These are phyloP conservation scores for Myopa testacea DNA, from an alignment of 2,888 invertebrate species.

Conservation along the genomic window DNA sequence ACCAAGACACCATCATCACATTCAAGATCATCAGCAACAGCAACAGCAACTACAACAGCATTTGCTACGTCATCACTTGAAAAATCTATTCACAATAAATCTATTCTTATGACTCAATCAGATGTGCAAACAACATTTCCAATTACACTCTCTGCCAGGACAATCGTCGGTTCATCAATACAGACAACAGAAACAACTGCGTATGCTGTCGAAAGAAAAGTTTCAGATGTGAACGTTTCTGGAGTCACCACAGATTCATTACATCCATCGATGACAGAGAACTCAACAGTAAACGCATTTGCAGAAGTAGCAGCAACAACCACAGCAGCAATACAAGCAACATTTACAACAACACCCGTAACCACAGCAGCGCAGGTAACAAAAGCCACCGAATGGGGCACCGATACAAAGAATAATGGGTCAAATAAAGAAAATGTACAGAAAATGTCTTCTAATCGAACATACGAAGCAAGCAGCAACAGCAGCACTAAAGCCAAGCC, in stretches of 20 bases:
- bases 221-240: constrained; percentile 40
- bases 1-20: constrained; percentile 13
- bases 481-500: constrained; percentile 38
- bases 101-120: constrained; percentile 60
- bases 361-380: constrained; percentile 30
- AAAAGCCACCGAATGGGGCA: constrained; percentile 41
- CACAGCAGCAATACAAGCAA: constrained; percentile 35
- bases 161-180: constrained; percentile 38
- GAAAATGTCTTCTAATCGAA: constrained; percentile 43
- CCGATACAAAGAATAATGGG: constrained; percentile 4
- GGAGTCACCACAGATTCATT: constrained; percentile 43
- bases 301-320: constrained; percentile 38
- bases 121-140: constrained; percentile 47
- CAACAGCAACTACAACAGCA: constrained; percentile 4
- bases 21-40: constrained; percentile 3
- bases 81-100: constrained; percentile 57
- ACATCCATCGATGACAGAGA: constrained; percentile 39
- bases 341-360: constrained; percentile 18
- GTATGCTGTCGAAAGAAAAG: constrained; percentile 26
- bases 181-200: constrained; percentile 25
- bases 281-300: constrained; percentile 44
- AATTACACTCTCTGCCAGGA: constrained; percentile 25
- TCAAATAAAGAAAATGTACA: background rate
- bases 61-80: constrained; percentile 51
- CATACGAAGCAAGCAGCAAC: constrained; percentile 12